Evolutionary conservation across 2,797 vertebrate species (phyloP), one percentile per base, ranked within the genome.

Genomic region (Parotocinclus haroldoi): DNA sequence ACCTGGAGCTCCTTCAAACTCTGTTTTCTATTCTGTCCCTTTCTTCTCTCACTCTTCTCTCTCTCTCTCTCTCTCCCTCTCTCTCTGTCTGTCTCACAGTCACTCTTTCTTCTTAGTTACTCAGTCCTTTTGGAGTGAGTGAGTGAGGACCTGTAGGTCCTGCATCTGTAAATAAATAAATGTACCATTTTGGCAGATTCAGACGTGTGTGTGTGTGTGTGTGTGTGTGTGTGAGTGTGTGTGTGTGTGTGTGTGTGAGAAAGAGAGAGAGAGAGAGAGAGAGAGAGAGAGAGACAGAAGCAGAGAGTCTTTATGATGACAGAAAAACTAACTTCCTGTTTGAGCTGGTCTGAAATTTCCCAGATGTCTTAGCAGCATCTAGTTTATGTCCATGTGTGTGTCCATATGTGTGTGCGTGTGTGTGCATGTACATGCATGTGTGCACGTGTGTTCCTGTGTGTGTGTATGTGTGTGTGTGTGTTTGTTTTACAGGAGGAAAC

Each of bases 61-160:
- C 68, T 68, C 36, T 66, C 14, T 57, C 68, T 76, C 13, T 63
- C 52, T 66, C 54, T 58, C 10, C 14, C 62, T 44, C 6, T 53
- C 67, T 73, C 71, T 57, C 63, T 80, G 56, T 68, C 54, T 73
- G n/a, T n/a, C n/a, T n/a, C n/a, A n/a, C 74, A 62, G 58, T 67
- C 58, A 74, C 7, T 42, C 11, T 14, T 9, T 39, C 12, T 53
- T 38, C 14, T 3, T 63, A n/a, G n/a, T n/a, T n/a, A n/a, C n/a
- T n/a, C n/a, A n/a, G n/a, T n/a, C n/a, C n/a, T n/a, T n/a, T n/a
- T n/a, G n/a, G n/a, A n/a, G n/a, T n/a, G n/a, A n/a, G n/a, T n/a
- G n/a, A n/a, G n/a, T n/a, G n/a, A n/a, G n/a, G 10, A 50, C 9
- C 36, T 40, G 11, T 12, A 16, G 9, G 58, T 13, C 13, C 10